These are phyloP conservation scores for Teinopalpus imperialis DNA, from an alignment of 2,888 invertebrate species.

Conservation along the genomic window DNA sequence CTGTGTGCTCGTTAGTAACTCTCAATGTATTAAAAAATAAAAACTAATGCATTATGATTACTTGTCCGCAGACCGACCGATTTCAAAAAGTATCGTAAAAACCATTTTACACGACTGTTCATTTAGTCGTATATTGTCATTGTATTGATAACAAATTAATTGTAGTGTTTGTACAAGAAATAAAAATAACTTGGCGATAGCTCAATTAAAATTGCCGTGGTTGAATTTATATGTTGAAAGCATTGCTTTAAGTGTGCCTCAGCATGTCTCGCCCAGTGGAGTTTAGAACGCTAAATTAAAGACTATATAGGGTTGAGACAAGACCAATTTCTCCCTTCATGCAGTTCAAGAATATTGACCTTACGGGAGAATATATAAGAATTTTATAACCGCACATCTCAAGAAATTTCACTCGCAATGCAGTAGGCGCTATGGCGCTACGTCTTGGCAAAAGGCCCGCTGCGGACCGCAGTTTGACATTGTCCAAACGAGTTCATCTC, in stretches of 20 bases:
- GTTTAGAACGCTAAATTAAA: conserved; percentile 67
- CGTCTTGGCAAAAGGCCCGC: conserved; percentile 71
- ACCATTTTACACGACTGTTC: too few species aligned
- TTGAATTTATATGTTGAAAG: conserved; percentile 2
- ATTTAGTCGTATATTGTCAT: too few species aligned
- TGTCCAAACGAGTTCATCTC: conserved; percentile 48
- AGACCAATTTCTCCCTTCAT: conserved; percentile 42
- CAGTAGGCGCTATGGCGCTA: conserved; percentile 64
- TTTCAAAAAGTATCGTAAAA: too few species aligned
- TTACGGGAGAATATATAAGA: conserved; percentile 42
- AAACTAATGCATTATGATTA: too few species aligned
- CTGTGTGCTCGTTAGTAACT: too few species aligned
- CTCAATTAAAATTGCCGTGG: conserved; percentile 11
- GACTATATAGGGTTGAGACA: conserved; percentile 72
- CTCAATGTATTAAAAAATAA: too few species aligned
- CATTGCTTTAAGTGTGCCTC: conserved; percentile 37
- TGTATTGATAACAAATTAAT: too few species aligned
- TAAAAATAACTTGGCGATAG: too few species aligned
- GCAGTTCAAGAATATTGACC: conserved; percentile 40
- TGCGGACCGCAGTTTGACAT: conserved; percentile 54
- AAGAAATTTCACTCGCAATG: conserved; percentile 53
- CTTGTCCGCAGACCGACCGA: too few species aligned
- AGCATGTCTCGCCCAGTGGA: conserved; percentile 54
- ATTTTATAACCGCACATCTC: conserved; percentile 38
- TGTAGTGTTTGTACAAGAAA: too few species aligned